Percentiles rank a stretch among this genome's conserved stretches.
phyloP scores from a whole-genome alignment of 92 coral and sea anemone genomes.

The Anthopleura xanthogrammica region DNA sequence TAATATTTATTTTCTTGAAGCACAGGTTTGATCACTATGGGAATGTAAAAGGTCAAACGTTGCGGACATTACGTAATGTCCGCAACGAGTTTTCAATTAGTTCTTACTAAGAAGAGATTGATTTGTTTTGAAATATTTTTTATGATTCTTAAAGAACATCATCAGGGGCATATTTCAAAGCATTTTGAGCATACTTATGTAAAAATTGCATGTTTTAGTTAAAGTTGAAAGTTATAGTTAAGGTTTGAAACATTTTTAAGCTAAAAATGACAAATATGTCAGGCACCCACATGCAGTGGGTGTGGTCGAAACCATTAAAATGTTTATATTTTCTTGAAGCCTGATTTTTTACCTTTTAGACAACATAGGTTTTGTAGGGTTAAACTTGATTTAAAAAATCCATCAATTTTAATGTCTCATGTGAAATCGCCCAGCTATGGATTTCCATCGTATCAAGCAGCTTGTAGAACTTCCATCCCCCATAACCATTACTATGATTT shows the following conservation, averaged over 20 bases:
- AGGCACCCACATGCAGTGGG: constrained; percentile 27
- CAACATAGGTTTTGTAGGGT: constrained; percentile 20
- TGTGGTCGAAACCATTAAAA: constrained; percentile 22
- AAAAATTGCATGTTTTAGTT: constrained; percentile 22
- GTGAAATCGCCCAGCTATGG: neutral
- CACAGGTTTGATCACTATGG: constrained; percentile 13
- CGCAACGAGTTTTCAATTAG: constrained; percentile 10
- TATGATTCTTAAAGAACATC: constrained; percentile 11
- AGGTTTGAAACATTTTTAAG: constrained; percentile 21
- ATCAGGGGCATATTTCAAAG: constrained; percentile 23
- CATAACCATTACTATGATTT: constrained; percentile 43
- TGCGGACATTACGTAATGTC: constrained; percentile 11
- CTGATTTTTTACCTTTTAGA: constrained; percentile 22
- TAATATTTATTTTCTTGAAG: constrained; percentile 11
- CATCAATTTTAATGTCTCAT: constrained; percentile 8
- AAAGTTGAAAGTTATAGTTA: constrained; percentile 21
- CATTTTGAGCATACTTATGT: constrained; percentile 15
- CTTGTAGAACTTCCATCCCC: constrained; percentile 52
- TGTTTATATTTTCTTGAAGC: constrained; percentile 23
- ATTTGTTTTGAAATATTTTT: constrained; percentile 10
- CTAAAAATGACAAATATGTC: constrained; percentile 15
- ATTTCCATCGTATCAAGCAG: constrained; percentile 30
- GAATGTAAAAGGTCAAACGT: constrained; percentile 14
- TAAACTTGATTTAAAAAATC: constrained; percentile 17
- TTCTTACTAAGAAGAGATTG: constrained; percentile 15